Evolutionary conservation across 2,888 invertebrate genomes (phyloP).

Genomic region (Apoda limacodes): DNA sequence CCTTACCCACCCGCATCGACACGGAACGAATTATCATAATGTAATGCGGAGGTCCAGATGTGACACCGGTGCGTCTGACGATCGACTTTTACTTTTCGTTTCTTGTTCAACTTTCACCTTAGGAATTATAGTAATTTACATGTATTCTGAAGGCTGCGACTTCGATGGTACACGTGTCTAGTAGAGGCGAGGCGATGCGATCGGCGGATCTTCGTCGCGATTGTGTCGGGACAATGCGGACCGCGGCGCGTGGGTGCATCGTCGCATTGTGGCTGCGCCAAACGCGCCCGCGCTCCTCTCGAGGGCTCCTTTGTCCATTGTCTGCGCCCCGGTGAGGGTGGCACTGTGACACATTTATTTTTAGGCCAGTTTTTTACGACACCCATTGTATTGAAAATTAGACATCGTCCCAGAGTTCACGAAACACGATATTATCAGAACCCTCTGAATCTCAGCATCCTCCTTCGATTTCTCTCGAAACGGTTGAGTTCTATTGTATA

Average conservation of each 20-base stretch:
- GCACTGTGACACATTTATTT: conserved; percentile 67
- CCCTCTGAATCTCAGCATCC: conserved; percentile 41
- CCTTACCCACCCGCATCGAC: conserved; percentile 29
- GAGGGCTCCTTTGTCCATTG: conserved; percentile 59
- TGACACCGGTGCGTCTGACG: conserved; percentile 28
- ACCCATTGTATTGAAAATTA: conserved; percentile 67
- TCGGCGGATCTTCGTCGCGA: conserved; percentile 43
- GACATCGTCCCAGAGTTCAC: conserved; percentile 60
- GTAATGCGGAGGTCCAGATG: conserved; percentile 44
- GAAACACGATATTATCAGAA: conserved; percentile 60
- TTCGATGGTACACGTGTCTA: conserved; percentile 29
- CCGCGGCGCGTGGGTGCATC: conserved; percentile 47
- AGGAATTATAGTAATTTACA: conserved; percentile 51
- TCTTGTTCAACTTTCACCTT: conserved; percentile 65
- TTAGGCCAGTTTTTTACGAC: conserved; percentile 60
- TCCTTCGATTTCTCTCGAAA: conserved; percentile 38
- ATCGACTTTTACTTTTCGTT: conserved; percentile 61
- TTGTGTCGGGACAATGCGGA: conserved; percentile 36
- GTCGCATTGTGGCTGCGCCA: conserved; percentile 42
- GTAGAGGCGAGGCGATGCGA: conserved; percentile 25
- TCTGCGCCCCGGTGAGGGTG: conserved; percentile 53
- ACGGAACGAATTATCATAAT: conserved; percentile 45
- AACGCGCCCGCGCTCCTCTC: conserved; percentile 33
- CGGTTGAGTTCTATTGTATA: conserved; percentile 33
- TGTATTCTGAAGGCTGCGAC: conserved; percentile 27